These are phyloP conservation scores for Priocnemis perturbator DNA, from an alignment of 2,888 invertebrate genomes.

Conservation along the genomic window DNA sequence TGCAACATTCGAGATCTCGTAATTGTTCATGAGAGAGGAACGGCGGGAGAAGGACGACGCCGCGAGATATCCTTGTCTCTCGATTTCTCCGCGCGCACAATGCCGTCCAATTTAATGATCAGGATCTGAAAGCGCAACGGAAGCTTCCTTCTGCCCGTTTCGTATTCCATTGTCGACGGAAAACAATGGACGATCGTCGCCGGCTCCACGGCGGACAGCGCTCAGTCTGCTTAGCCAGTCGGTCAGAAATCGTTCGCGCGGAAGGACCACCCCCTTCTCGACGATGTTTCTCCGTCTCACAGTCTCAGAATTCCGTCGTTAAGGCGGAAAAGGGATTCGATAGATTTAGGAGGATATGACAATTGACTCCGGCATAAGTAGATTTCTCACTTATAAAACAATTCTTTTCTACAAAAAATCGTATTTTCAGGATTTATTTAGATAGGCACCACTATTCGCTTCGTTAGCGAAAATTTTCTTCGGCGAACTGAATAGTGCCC, in stretches of 20 bases:
- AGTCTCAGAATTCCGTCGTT: no score
- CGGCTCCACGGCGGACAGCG: conserved; percentile 10
- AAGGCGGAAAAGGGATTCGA: no score
- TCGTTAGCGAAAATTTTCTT: no score
- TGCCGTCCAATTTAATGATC: conserved; percentile 28
- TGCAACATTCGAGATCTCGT: background rate
- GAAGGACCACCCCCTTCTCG: conserved; percentile 18
- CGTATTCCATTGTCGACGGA: conserved; percentile 21
- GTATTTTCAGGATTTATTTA: no score
- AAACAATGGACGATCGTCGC: conserved; percentile 26
- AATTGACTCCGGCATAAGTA: no score
- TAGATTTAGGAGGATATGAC: no score
- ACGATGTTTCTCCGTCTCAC: no score
- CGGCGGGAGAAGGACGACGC: background rate
- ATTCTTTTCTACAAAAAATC: no score
- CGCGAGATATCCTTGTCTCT: conserved; percentile 16
- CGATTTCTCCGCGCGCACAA: conserved; percentile 43
- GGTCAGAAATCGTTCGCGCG: conserved; percentile 26
- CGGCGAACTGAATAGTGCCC: no score
- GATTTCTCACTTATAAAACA: no score
- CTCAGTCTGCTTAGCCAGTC: conserved; percentile 11
- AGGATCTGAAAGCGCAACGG: conserved; percentile 46
- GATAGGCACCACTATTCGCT: no score
- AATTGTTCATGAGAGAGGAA: background rate
- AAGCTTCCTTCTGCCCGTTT: conserved; percentile 38